Base-by-base conservation (phyloP, 1,140 invertebrate genomes). In the Coptotermes formosanus region DNA sequence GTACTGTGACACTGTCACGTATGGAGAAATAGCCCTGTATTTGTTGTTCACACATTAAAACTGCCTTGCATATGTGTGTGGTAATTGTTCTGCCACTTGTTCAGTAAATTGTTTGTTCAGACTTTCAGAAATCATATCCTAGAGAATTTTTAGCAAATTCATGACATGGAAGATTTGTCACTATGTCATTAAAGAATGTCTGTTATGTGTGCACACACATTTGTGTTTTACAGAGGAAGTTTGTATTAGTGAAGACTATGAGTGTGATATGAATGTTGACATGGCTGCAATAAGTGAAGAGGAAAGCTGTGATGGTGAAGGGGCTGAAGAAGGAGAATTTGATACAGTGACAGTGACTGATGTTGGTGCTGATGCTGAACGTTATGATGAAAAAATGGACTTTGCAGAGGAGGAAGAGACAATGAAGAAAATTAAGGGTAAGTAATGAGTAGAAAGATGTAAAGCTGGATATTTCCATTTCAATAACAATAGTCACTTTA, bases 341-440 rank as follows among this genome's bases (percentile, higher is more conserved):
- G 89, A 89, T 23, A 89, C 88, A 21, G 87, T 92, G 88, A 92
- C 93, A 88, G 90, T 90, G 25, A 90, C 90, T n/a, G 95, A 95
- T 89, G 91, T 93, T 81, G 92, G 92, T 44, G 86, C 88, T 84
- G 94, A 94, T 89, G 94, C 94, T 86, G 93, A 94, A 87, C 89
- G 89, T 19, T 95, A 94, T 89, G 94, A 95, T 91, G 92, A 93
- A 87, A 92, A 95, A 88, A 94, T 96, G 89, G 95, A 97, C 90
- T 91, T 95, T 84, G 88, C 92, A n/a, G 95, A 96, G 89, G 96
- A 97, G 91, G 92, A 93, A 87, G 92, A 94, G 89, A 93, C 95
- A 32, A 91, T 96, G 69, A 90, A 95, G 86, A 96, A 95, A 89
- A 90, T 97, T 2, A 95, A 95, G 90, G 93, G 94, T 89, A 89